Percentiles rank a stretch among this genome's conserved stretches.
Conservation (phyloP, 2,888 invertebrate species). For the Ormyrus thymus region DNA sequence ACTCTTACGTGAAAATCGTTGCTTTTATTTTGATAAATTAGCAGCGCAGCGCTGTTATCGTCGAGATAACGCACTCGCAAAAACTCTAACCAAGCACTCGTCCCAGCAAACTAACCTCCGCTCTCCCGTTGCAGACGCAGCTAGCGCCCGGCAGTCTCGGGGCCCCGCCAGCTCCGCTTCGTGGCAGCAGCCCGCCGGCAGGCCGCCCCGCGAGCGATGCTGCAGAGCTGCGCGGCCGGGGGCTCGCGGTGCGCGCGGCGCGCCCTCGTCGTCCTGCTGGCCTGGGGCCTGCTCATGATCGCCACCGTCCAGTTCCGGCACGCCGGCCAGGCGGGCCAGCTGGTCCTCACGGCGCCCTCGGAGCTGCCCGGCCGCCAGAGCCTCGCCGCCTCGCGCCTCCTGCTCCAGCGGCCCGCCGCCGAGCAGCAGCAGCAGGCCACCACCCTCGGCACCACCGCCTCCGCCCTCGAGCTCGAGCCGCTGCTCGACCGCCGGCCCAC, state of each 20-base stretch:
- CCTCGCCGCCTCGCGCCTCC: constrained; percentile 75
- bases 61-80: no score
- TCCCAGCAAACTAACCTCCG: no score
- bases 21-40: no score
- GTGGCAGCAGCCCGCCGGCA: not conserved
- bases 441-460: constrained; percentile 69
- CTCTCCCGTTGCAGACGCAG: constrained; percentile 42
- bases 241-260: constrained; percentile 75
- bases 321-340: constrained; percentile 62
- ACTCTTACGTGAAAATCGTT: no score
- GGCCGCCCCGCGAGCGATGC: constrained; percentile 24
- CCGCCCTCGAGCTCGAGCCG: constrained; percentile 77
- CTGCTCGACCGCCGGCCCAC: constrained; percentile 79
- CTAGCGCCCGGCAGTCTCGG: constrained; percentile 32
- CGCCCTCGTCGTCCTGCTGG: constrained; percentile 73
- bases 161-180: not conserved
- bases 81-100: no score
- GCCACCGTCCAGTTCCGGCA: constrained; percentile 73
- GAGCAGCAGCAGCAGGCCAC: constrained; percentile 67
- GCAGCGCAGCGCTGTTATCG: constrained; percentile 1
- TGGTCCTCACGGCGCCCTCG: not conserved
- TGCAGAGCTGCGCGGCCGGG: constrained; percentile 43
- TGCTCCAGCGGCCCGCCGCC: constrained; percentile 74
- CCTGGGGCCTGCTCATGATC: constrained; percentile 76
- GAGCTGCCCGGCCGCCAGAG: constrained; percentile 64